Base-by-base conservation (phyloP, 2,113 vertebrate species). In the Dromaius novaehollandiae region DNA sequence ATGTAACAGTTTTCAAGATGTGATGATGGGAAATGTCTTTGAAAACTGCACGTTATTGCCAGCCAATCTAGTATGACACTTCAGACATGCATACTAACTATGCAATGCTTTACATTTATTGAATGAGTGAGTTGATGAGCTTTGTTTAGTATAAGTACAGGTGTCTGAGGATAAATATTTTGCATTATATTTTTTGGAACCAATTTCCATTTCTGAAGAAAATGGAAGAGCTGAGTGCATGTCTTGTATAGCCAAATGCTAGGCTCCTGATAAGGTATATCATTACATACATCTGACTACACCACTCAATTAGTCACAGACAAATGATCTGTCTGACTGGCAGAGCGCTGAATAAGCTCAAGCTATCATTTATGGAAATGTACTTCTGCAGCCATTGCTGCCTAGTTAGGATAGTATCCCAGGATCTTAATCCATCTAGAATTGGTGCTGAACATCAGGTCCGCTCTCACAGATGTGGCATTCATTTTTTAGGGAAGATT, bases 71-170 rank as follows among this genome's bases (percentile, higher is more conserved):
- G 65, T 84, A 84, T 94, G 94, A 92, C 82, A 96, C 88, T 70
- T 42, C 32, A 80, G 71, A 30, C 40, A 74, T 83, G 46, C 55
- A 91, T 22, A 95, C 86, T 83, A 94, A 92, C 88, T 87, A 63
- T 74, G 80, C 83, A 95, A 82, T 66, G 44, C 55, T 58, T 95
- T 58, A 21, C 84, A 96, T 90, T 90, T 56, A 95, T 88, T 94
- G 93, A 95, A 91, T 83, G 86, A 86, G 64, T 86, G 76, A 64
- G 58, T 79, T 97, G 89, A 93, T 96, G 91, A 95, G 91, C 82
- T 91, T 90, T 89, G 89, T 94, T 97, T 95, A 91, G 88, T 55
- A 79, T 79, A 96, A 96, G 9, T 51, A 63, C 19, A 40, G n/a
- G 22, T 51, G 26, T 51, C 64, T 78, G 25, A 63, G n/a, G n/a